These are phyloP conservation scores for Megalurothrips usitatus DNA, from an alignment of 2,888 invertebrate genomes.

Conservation along the genomic window DNA sequence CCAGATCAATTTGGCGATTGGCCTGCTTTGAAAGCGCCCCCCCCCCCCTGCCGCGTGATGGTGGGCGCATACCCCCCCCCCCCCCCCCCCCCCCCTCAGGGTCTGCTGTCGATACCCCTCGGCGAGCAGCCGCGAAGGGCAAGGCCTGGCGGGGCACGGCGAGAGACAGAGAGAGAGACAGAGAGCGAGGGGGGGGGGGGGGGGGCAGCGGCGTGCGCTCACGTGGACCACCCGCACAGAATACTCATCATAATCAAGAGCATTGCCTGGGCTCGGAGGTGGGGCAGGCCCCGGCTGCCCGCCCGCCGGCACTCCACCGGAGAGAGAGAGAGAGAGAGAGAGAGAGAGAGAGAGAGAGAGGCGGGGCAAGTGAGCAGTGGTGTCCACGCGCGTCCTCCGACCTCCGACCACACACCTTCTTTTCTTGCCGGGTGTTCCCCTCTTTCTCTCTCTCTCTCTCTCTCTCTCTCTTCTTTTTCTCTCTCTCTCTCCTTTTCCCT, in stretches of 20 bases:
- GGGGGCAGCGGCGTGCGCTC: not conserved
- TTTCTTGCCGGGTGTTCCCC: not conserved
- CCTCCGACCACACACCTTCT: no score
- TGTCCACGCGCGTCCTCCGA: not conserved
- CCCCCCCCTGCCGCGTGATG: not conserved
- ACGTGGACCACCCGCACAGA: slow-evolving; percentile 18
- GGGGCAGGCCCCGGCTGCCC: not conserved
- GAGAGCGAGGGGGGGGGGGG: not conserved
- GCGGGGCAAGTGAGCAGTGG: not conserved
- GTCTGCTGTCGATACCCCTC: not conserved
- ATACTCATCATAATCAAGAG: slow-evolving; percentile 23
- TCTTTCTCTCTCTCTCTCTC: not conserved
- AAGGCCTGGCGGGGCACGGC: not conserved
- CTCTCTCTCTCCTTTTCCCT: not conserved
- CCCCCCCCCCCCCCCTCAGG: not conserved
- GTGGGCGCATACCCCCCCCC: not conserved
- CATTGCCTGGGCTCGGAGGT: not conserved
- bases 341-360: not conserved
- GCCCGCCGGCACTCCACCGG: not conserved
- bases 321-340: not conserved
- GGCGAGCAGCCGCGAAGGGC: not conserved
- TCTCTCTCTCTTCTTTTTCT: not conserved
- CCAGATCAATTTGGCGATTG: not conserved
- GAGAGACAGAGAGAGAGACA: not conserved
- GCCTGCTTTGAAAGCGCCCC: not conserved